A percentile compares a stretch with the other conserved stretches of the same genome.
Conservation (phyloP, 2,113 vertebrate species). For the Marcusenius ussheri region DNA sequence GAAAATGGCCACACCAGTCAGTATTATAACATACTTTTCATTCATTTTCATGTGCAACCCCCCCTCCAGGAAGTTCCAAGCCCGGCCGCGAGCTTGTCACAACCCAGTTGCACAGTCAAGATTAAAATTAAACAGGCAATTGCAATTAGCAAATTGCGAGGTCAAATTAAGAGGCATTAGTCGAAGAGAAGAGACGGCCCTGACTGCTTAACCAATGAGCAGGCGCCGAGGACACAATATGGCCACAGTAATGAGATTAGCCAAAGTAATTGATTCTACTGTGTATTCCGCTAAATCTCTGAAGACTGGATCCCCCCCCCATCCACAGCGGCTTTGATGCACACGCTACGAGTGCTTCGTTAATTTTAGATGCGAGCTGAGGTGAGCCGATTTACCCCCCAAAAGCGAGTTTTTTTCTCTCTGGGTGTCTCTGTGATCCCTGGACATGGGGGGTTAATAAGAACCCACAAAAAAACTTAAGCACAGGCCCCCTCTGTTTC, state of each 20-base stretch:
- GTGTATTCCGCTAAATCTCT: not conserved
- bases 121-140: constrained; percentile 98
- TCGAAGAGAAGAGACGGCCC: constrained; percentile 36
- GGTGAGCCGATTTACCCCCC: not conserved
- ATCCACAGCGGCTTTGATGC: not conserved
- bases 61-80: not conserved
- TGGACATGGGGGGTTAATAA: constrained; percentile 59
- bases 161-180: constrained; percentile 93
- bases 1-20: not conserved
- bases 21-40: not conserved
- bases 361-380: not conserved
- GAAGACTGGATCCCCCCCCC: not conserved
- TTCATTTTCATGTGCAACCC: not conserved
- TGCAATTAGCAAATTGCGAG: constrained; percentile 90
- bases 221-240: not conserved
- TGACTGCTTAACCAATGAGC: constrained; percentile 13
- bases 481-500: constrained; percentile 60
- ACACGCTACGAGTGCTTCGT: too few species aligned
- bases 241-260: not conserved
- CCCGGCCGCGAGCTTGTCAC: not conserved
- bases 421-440: not conserved
- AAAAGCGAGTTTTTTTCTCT: not conserved
- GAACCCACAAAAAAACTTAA: constrained; percentile 58
- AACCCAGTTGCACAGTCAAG: constrained; percentile 74
- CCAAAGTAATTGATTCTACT: not conserved